These are phyloP conservation scores for Sinocyclocheilus rhinocerous DNA, from an alignment of 2,113 vertebrate species.

Conservation along the genomic window DNA sequence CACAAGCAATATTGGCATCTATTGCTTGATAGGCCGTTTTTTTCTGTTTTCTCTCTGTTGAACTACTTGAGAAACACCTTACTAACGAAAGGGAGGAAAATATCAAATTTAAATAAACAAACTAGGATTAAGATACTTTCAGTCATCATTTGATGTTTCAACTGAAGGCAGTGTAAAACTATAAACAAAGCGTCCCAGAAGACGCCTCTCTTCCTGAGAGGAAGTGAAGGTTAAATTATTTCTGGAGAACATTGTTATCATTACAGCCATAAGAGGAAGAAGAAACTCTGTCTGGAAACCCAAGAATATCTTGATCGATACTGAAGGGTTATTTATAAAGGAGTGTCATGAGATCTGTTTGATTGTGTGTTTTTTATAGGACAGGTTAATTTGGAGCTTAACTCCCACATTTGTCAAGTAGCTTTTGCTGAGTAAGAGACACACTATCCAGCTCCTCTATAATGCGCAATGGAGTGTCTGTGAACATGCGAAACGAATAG, in stretches of 20 bases:
- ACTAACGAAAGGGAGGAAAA: not conserved
- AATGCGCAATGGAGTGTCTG: not conserved
- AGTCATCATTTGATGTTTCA: not conserved
- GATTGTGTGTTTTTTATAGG: slow-evolving; percentile 58
- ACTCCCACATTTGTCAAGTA: slow-evolving; percentile 41
- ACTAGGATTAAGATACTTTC: not conserved
- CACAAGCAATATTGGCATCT: slow-evolving; percentile 15
- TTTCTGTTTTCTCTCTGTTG: not conserved
- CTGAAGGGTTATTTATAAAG: slow-evolving; percentile 66
- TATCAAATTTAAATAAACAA: not conserved
- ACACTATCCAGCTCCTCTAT: slow-evolving; percentile 29
- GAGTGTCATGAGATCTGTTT: slow-evolving; percentile 54
- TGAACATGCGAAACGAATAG: not conserved
- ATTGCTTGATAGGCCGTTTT: not conserved
- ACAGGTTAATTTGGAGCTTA: slow-evolving; percentile 43
- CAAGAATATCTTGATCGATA: slow-evolving; percentile 68
- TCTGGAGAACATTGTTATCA: slow-evolving; percentile 56
- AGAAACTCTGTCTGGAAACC: slow-evolving; percentile 63
- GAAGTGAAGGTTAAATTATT: slow-evolving; percentile 63
- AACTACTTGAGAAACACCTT: not conserved
- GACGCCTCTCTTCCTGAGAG: slow-evolving; percentile 8
- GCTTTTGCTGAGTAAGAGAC: slow-evolving; percentile 49
- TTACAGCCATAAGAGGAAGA: slow-evolving; percentile 50
- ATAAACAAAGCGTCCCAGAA: not conserved
- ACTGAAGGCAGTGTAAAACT: not conserved